These are phyloP conservation scores for Calidris pugnax DNA, from an alignment of 2,113 vertebrate species.

Conservation along the genomic window DNA sequence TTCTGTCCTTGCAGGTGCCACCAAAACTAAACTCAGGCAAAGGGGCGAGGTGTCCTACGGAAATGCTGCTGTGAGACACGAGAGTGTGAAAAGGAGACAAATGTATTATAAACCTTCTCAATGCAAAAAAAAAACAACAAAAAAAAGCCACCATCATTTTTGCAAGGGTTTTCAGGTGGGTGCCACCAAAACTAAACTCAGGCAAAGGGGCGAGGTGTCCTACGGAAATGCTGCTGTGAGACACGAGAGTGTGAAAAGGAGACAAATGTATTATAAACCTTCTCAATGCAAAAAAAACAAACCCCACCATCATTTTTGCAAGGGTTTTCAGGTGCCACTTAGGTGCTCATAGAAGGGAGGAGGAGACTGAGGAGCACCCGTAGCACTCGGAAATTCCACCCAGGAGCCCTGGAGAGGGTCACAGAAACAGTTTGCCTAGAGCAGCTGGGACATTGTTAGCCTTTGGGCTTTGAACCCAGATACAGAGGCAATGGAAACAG, in stretches of 20 bases:
- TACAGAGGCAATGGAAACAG: not conserved
- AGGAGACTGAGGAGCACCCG: not conserved
- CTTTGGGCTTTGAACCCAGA: not conserved
- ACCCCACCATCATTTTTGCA: not conserved
- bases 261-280: not conserved
- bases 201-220: not conserved
- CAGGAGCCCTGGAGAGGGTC: accelerated
- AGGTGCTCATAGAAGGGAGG: not conserved
- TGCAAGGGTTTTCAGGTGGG: too few species aligned
- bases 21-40: too few species aligned
- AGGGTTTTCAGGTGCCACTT: not conserved
- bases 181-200: too few species aligned
- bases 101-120: too few species aligned
- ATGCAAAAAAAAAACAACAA: too few species aligned
- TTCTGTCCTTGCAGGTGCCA: not conserved
- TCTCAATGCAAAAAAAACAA: not conserved
- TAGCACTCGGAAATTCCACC: not conserved
- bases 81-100: too few species aligned
- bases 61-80: too few species aligned
- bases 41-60: too few species aligned
- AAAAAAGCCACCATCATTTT: too few species aligned
- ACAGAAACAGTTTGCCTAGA: not conserved
- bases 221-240: not conserved
- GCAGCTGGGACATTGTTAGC: not conserved
- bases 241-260: not conserved